Percentiles rank a stretch among this genome's conserved stretches.
Conservation (phyloP, 1,140 invertebrate species). For the Goniozus legneri region DNA sequence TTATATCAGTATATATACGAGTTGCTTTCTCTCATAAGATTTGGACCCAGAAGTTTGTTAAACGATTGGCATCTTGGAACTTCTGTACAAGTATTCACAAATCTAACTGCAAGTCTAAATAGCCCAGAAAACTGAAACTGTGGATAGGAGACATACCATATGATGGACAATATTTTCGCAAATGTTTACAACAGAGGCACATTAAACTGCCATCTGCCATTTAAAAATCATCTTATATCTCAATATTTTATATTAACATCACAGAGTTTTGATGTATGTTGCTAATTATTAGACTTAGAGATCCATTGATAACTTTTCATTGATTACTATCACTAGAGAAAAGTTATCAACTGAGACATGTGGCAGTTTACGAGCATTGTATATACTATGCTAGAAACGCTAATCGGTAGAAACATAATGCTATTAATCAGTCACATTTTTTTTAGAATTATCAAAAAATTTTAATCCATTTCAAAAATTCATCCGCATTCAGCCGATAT, state of each 20-base stretch:
- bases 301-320: slow-evolving; percentile 23
- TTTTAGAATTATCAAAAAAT: slow-evolving; percentile 2
- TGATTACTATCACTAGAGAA: slow-evolving; percentile 5
- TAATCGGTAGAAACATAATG: slow-evolving; percentile 20
- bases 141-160: slow-evolving; percentile 28
- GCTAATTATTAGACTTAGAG: slow-evolving; percentile 24
- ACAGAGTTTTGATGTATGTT: slow-evolving; percentile 43
- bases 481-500: background rate
- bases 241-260: slow-evolving; percentile 35
- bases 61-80: slow-evolving; percentile 44
- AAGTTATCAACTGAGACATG: slow-evolving; percentile 21
- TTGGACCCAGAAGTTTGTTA: slow-evolving; percentile 33
- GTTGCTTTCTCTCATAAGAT: slow-evolving; percentile 11
- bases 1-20: too few species aligned
- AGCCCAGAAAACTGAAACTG: slow-evolving; percentile 40
- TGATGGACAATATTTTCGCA: slow-evolving; percentile 3
- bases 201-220: slow-evolving; percentile 18
- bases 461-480: background rate
- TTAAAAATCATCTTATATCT: slow-evolving; percentile 19
- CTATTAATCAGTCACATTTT: slow-evolving; percentile 12
- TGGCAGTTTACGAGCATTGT: slow-evolving; percentile 33
- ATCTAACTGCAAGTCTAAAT: slow-evolving; percentile 25
- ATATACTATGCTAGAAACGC: slow-evolving; percentile 28
- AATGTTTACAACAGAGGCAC: slow-evolving; percentile 8
- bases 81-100: slow-evolving; percentile 26